These are phyloP conservation scores for Myotis yumanensis DNA, from an alignment of 2,113 vertebrate genomes.

Conservation along the genomic window DNA sequence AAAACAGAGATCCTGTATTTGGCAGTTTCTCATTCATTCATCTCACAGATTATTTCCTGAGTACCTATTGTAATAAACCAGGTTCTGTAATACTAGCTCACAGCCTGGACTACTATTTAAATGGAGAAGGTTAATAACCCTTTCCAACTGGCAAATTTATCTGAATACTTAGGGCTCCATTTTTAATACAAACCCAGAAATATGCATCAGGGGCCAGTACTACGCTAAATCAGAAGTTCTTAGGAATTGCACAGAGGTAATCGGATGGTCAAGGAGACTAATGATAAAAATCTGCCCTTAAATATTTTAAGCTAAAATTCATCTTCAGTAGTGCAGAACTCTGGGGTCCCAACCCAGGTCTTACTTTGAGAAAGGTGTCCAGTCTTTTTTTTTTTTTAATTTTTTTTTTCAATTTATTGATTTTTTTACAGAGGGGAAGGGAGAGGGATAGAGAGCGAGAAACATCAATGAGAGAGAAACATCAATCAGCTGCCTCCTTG, in stretches of 20 bases:
- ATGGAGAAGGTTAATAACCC: neutral
- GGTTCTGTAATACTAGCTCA: conserved; percentile 30
- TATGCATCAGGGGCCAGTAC: neutral
- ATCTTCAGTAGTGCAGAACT: neutral
- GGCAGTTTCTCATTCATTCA: conserved; percentile 49
- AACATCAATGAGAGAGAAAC: too few species aligned
- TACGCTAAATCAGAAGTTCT: conserved; percentile 38
- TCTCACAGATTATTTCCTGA: conserved; percentile 37
- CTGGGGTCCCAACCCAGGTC: neutral
- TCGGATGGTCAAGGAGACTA: conserved; percentile 9
- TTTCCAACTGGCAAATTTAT: neutral
- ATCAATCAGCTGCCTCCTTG: too few species aligned
- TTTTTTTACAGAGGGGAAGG: too few species aligned
- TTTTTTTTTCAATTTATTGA: too few species aligned
- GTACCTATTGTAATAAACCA: conserved; percentile 19
- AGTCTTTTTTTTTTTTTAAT: too few species aligned
- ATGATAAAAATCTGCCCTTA: conserved; percentile 20
- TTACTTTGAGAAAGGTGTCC: neutral
- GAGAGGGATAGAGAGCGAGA: too few species aligned
- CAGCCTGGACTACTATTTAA: conserved; percentile 14
- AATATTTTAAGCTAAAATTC: conserved; percentile 49
- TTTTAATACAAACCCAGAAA: conserved; percentile 42
- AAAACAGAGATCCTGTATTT: conserved; percentile 47
- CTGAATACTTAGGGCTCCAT: neutral
- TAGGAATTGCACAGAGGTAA: neutral